Evolutionary conservation across 2,113 vertebrate species (phyloP).

Genomic region (Brachypteracias leptosomus): DNA sequence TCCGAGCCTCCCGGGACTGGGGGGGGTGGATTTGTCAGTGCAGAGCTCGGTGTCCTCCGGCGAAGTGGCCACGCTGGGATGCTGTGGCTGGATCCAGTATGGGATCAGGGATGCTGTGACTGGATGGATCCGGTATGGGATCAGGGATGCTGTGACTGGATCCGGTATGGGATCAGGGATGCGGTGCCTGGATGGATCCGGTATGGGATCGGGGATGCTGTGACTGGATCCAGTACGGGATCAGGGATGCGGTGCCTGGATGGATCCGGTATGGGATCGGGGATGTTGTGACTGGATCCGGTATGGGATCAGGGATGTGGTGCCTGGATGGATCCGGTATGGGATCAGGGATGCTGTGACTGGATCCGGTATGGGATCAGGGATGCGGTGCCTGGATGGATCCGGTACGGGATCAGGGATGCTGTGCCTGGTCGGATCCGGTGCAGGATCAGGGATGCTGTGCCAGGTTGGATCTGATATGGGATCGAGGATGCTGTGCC

Average conservation of each 20-base stretch:
- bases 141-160: no score
- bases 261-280: neutral
- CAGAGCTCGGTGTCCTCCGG: neutral
- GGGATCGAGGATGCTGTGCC: neutral
- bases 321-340: no score
- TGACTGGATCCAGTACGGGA: neutral
- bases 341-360: neutral
- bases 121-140: no score
- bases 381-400: neutral
- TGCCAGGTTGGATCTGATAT: no score
- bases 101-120: no score
- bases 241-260: neutral
- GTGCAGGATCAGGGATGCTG: neutral
- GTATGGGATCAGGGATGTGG: neutral
- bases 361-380: neutral
- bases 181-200: no score
- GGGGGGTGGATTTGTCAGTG: neutral
- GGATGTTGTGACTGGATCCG: fast-evolving
- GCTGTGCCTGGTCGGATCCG: neutral
- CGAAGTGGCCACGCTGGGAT: neutral
- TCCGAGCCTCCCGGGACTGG: neutral
- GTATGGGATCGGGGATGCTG: no score
- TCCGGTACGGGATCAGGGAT: neutral
- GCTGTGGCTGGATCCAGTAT: no score
- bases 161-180: no score